These are phyloP conservation scores for Tupaia tana DNA, from an alignment of 2,113 vertebrate species.

Conservation along the genomic window DNA sequence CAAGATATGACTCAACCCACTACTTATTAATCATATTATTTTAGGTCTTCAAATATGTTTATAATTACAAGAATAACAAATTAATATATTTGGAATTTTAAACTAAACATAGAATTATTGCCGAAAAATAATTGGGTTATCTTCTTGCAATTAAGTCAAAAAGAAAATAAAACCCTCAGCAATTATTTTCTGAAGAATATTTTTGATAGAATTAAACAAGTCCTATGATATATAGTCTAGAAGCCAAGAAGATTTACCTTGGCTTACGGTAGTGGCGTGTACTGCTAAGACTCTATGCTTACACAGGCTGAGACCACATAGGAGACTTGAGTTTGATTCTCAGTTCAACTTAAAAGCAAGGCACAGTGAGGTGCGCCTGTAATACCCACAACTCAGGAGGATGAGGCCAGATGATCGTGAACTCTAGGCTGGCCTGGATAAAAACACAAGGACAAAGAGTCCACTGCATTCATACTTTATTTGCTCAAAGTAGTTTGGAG, in stretches of 20 bases:
- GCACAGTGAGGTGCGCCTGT: too few relatives aligned
- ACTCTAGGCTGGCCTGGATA: neutral
- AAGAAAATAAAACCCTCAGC: neutral
- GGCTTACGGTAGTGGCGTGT: too few relatives aligned
- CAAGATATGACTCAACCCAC: neutral
- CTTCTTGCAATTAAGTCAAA: neutral
- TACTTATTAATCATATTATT: neutral
- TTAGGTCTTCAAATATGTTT: slow-evolving; percentile 3
- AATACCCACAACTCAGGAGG: too few relatives aligned
- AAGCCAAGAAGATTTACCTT: neutral
- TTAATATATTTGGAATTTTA: neutral
- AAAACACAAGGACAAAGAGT: neutral
- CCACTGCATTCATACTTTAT: neutral
- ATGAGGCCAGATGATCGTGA: neutral
- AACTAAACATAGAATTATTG: neutral
- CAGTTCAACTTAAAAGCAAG: too few relatives aligned
- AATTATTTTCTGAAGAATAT: neutral
- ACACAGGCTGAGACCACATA: too few relatives aligned
- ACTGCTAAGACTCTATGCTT: too few relatives aligned
- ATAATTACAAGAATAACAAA: neutral
- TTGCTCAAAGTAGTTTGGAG: neutral
- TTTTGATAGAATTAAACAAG: neutral
- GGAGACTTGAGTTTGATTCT: too few relatives aligned
- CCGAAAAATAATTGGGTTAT: neutral
- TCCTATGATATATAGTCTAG: neutral